Evolutionary conservation across 2,113 vertebrate species (phyloP), one percentile per base, ranked within the genome.

Genomic region (Sturnira hondurensis): DNA sequence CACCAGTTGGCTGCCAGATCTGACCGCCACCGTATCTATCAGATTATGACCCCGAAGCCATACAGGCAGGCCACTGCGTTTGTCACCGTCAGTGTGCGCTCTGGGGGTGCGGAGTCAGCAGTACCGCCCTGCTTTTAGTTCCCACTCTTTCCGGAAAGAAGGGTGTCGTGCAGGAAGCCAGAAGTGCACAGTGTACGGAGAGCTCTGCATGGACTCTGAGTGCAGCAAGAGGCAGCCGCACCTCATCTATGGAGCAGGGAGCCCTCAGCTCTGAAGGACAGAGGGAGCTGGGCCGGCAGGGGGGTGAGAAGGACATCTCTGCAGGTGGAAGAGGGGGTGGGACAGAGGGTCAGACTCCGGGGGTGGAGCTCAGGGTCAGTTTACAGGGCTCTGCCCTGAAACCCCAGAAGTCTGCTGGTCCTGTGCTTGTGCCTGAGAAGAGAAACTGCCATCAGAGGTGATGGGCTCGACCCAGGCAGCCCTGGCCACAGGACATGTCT

Each of bases 171-270:
- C 67, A 16, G 67, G 67, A 76, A 80, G 47, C 43, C n/a, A 24
- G 68, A 10, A 71, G 80, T 8, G 1, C 24, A 9, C 19, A 11
- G 0, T 4, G 4, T 24, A 5, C 16, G 9, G 38, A 2, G 28
- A 11, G 47, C 47, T n/a, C 1, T 38, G 22, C 22, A 14, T 28
- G 45, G 6, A 22, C 43, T 20, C n/a, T 11, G 12, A 5, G 45
- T 4, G 22, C 24, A 38, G 5, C 28, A 15, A n/a, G 67, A 91
- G 31, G 17, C 28, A 50, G 45, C 3, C 41, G 7, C 5, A 4
- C 3, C 33, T 65, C 24, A 3, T 54, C 14, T 28, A 7, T 10
- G 3, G 36, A 56, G 36, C 24, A 43, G 41, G 31, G 10, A 19
- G 28, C 58, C 58, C 24, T 12, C 58, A 28, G 58, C 58, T 61